These are phyloP conservation scores for Oreortyx pictus DNA, from an alignment of 2,797 vertebrate genomes.

Conservation along the genomic window DNA sequence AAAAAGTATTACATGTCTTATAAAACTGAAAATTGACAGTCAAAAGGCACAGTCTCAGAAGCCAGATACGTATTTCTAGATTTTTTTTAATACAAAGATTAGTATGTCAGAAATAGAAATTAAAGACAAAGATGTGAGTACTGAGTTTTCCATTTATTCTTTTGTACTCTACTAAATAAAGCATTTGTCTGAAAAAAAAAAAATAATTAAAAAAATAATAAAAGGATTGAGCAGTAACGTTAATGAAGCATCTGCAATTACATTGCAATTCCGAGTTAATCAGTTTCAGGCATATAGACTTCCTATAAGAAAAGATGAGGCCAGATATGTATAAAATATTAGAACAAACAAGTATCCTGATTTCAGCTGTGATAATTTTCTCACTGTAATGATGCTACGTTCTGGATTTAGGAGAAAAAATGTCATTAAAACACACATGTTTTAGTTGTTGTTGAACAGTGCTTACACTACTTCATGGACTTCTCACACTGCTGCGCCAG, in stretches of 20 bases:
- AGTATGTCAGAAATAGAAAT: slow-evolving; percentile 45
- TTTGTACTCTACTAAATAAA: neutral
- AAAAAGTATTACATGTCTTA: slow-evolving; percentile 20
- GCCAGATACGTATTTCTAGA: slow-evolving; percentile 23
- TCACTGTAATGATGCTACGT: neutral
- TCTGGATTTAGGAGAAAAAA: neutral
- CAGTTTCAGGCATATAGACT: neutral
- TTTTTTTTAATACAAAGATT: slow-evolving; percentile 7
- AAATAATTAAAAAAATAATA: neutral
- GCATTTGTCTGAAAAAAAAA: neutral
- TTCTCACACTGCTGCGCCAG: neutral
- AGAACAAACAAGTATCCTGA: neutral
- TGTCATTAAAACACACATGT: neutral
- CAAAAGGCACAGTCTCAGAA: neutral
- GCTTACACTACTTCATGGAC: neutral
- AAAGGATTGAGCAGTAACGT: neutral
- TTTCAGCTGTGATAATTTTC: neutral
- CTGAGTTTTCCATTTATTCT: neutral
- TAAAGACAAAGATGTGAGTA: slow-evolving; percentile 12
- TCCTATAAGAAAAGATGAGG: neutral
- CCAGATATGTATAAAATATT: neutral
- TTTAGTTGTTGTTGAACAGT: neutral
- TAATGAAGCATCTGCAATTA: neutral
- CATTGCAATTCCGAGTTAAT: neutral
- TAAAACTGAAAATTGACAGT: slow-evolving; percentile 40